Conservation (phyloP, 2,888 invertebrate genomes). For the Dryococelus australis region DNA sequence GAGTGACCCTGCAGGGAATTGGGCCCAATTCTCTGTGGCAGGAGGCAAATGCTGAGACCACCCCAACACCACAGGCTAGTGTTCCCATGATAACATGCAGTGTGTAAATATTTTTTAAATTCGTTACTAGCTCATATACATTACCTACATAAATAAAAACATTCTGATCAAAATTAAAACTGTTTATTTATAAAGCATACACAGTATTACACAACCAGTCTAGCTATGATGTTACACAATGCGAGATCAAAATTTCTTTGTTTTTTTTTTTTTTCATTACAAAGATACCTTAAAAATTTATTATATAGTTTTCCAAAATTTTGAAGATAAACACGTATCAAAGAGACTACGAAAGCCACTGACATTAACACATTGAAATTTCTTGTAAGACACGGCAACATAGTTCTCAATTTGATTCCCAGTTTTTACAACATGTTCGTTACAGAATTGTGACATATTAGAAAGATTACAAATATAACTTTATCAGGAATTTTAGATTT, state of each 20-base stretch:
- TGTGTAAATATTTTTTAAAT: no score
- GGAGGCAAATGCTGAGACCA: no score
- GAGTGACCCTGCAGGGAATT: no score
- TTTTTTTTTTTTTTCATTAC: neutral
- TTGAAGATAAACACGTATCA: neutral
- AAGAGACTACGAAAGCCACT: conserved; percentile 8
- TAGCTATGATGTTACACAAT: conserved; percentile 13
- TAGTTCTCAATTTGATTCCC: neutral
- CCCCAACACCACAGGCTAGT: no score
- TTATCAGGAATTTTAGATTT: neutral
- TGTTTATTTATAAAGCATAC: neutral
- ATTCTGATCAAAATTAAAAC: neutral
- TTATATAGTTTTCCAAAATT: neutral
- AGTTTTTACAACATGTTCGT: neutral
- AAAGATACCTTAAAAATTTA: neutral
- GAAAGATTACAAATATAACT: neutral
- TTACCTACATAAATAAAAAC: neutral
- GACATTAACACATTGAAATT: neutral
- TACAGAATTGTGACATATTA: neutral
- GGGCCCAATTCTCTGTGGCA: no score
- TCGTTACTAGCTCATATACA: no score
- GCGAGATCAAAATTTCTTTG: neutral
- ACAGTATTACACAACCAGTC: neutral
- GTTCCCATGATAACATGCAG: no score
- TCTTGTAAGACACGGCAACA: neutral